phyloP scores from a whole-genome alignment of 2,888 invertebrate species.

The Idaea biselata region DNA sequence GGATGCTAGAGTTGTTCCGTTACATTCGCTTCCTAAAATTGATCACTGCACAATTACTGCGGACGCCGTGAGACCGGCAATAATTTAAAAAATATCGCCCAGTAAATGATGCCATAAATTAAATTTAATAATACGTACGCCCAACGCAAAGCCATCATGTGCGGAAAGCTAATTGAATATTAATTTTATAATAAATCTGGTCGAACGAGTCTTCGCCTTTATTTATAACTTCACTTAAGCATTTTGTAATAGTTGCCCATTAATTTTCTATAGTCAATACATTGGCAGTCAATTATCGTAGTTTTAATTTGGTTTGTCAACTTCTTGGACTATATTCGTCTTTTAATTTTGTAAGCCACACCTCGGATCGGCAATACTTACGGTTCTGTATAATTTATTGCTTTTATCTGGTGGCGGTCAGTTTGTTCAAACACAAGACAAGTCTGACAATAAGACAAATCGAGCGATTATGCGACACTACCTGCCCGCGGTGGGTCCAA shows the following conservation, averaged over 20 bases:
- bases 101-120: slow-evolving; percentile 79
- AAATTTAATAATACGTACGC: slow-evolving; percentile 77
- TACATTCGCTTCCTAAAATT: slow-evolving; percentile 49
- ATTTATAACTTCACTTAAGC: slow-evolving; percentile 67
- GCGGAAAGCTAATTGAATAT: slow-evolving; percentile 81
- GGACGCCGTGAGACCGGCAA: slow-evolving; percentile 63
- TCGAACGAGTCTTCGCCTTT: slow-evolving; percentile 59
- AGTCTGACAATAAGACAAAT: slow-evolving; percentile 78
- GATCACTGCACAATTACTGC: slow-evolving; percentile 60
- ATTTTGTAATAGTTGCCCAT: slow-evolving; percentile 42
- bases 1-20: slow-evolving; percentile 24
- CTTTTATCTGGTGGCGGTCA: slow-evolving; percentile 77
- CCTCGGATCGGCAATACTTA: slow-evolving; percentile 72
- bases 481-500: slow-evolving; percentile 72
- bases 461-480: slow-evolving; percentile 75
- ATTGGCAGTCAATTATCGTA: slow-evolving; percentile 29
- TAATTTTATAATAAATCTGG: slow-evolving; percentile 78
- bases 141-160: slow-evolving; percentile 74
- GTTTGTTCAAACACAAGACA: slow-evolving; percentile 75
- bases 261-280: slow-evolving; percentile 47
- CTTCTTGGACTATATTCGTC: slow-evolving; percentile 33
- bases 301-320: slow-evolving; percentile 24
- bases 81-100: slow-evolving; percentile 75
- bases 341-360: slow-evolving; percentile 58
- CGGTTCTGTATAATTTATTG: slow-evolving; percentile 76